A percentile compares a stretch with the other conserved stretches of the same genome.
These are phyloP conservation scores for Danio rerio DNA, from an alignment of 2,113 vertebrate genomes.

Conservation along the genomic window DNA sequence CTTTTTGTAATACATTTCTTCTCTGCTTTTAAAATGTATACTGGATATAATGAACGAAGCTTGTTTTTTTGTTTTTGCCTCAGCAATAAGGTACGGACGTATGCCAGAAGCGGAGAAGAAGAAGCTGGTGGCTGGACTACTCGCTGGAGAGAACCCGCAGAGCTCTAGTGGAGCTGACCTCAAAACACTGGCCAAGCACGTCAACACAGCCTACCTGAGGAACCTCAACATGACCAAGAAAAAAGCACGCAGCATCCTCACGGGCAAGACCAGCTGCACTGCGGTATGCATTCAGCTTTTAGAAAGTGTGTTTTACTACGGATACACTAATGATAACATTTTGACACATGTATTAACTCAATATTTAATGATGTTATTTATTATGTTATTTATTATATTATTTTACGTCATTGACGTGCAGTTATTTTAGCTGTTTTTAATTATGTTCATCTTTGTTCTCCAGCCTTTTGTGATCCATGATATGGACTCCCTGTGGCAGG, in stretches of 20 bases:
- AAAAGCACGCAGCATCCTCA: constrained; percentile 88
- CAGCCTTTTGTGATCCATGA: constrained; percentile 93
- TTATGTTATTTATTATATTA: neutral
- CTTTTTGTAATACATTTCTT: no score
- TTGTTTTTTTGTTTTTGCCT: neutral
- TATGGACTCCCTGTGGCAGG: constrained; percentile 89
- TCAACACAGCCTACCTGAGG: constrained; percentile 87
- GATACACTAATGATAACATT: neutral
- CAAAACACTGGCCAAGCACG: constrained; percentile 86
- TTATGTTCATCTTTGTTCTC: constrained; percentile 43
- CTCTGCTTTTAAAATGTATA: neutral
- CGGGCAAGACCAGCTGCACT: constrained; percentile 85
- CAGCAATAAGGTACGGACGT: constrained; percentile 88
- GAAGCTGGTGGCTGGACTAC: constrained; percentile 85
- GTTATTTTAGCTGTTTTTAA: neutral
- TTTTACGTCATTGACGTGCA: neutral
- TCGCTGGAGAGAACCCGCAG: constrained; percentile 76
- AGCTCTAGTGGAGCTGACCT: constrained; percentile 82
- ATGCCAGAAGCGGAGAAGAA: constrained; percentile 92
- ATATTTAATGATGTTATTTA: neutral
- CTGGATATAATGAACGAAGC: neutral
- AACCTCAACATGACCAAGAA: constrained; percentile 94
- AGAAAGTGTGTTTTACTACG: neutral
- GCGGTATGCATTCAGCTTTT: constrained; percentile 68
- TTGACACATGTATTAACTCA: neutral